A percentile compares a stretch with the other conserved stretches of the same genome.
Evolutionary conservation across 2,113 vertebrate species (phyloP).

Genomic region (Hypanus sabinus): DNA sequence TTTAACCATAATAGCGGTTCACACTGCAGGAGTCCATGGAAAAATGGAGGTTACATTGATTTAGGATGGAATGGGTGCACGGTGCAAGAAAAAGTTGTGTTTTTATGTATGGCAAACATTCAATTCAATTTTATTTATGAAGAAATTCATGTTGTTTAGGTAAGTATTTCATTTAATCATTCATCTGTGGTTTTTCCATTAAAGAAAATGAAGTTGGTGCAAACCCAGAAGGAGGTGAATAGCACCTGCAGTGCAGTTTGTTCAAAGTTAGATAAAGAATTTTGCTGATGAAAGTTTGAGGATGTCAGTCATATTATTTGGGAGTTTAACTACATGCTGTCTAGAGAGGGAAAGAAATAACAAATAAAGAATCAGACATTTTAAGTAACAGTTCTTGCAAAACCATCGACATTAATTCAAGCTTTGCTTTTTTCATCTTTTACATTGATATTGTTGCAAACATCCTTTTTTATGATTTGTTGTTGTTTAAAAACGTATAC

Average conservation of each 20-base stretch:
- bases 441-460: not conserved
- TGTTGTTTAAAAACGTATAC: not conserved
- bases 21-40: not conserved
- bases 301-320: not conserved
- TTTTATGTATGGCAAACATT: not conserved
- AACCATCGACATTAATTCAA: not conserved
- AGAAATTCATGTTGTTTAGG: not conserved
- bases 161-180: not conserved
- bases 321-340: no score
- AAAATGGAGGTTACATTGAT: not conserved
- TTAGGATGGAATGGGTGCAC: not conserved
- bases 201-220: not conserved
- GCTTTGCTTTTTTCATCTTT: not conserved
- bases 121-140: constrained; percentile 23
- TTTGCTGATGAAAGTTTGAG: not conserved
- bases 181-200: not conserved
- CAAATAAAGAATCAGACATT: not conserved
- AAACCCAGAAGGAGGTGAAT: not conserved
- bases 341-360: not conserved
- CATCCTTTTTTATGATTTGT: constrained; percentile 28
- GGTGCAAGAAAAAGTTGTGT: not conserved
- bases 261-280: not conserved
- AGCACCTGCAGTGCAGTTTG: not conserved
- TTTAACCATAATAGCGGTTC: not conserved
- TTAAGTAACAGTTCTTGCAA: constrained; percentile 23